A percentile compares a stretch with the other conserved stretches of the same genome.
Evolutionary conservation across 2,113 vertebrate genomes (phyloP).

Genomic region (Chroicocephalus ridibundus): DNA sequence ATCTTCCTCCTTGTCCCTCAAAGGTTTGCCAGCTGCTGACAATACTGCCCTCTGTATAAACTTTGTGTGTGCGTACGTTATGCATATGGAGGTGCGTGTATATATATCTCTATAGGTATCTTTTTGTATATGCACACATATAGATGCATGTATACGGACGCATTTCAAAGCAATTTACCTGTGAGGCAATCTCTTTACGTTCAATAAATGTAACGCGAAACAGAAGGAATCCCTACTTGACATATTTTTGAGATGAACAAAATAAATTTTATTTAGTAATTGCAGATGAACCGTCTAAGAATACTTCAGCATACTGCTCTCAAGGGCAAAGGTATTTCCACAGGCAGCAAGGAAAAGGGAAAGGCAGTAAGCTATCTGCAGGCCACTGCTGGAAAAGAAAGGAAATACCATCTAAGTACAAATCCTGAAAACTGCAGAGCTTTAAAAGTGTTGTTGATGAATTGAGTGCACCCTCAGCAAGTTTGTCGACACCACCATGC

Average conservation of each 20-base stretch:
- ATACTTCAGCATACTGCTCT: background rate
- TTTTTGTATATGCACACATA: background rate
- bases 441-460: background rate
- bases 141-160: accelerated
- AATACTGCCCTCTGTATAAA: background rate
- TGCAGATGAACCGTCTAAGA: background rate
- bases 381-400: background rate
- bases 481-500: no score
- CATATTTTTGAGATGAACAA: background rate
- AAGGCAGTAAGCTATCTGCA: background rate
- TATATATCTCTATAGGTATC: background rate
- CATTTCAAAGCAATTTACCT: background rate
- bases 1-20: background rate
- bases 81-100: no score
- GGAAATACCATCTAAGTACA: background rate
- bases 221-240: background rate
- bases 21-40: background rate
- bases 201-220: background rate
- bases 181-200: background rate
- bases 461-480: background rate
- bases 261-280: background rate
- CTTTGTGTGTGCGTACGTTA: accelerated
- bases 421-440: background rate
- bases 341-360: background rate
- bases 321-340: background rate